Percentiles rank a stretch among this genome's conserved stretches.
These are phyloP conservation scores for Drosophila bifasciata DNA, from an alignment of 1,140 invertebrate species.

Conservation along the genomic window DNA sequence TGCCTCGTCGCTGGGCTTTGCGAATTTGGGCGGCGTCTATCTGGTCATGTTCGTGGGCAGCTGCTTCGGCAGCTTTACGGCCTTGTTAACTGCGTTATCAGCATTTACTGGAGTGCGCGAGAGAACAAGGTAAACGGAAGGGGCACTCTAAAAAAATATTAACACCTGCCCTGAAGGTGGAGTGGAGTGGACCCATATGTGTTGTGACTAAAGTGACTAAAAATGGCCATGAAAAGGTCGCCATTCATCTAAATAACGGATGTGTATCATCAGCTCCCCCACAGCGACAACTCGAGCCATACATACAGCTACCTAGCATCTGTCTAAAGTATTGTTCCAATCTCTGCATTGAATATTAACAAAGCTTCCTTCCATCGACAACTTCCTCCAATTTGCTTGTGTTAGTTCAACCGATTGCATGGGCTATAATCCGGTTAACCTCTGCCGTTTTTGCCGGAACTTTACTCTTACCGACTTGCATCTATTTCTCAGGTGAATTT, in stretches of 20 bases:
- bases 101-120: slow-evolving; percentile 64
- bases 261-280: slow-evolving; percentile 28
- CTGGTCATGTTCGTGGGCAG: slow-evolving; percentile 91
- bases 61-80: slow-evolving; percentile 83
- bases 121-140: slow-evolving; percentile 75
- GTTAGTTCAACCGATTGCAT: slow-evolving; percentile 16
- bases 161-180: slow-evolving; percentile 13
- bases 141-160: slow-evolving; percentile 55
- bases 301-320: not conserved
- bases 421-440: not conserved
- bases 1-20: slow-evolving; percentile 89
- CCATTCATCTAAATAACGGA: slow-evolving; percentile 51
- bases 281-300: slow-evolving; percentile 33
- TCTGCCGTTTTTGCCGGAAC: not conserved
- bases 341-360: not conserved
- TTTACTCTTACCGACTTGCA: not conserved
- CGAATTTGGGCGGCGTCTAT: slow-evolving; percentile 97
- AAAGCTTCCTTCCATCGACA: not conserved
- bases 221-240: slow-evolving; percentile 51
- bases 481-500: slow-evolving; percentile 87
- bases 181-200: not conserved
- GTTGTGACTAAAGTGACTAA: slow-evolving; percentile 74
- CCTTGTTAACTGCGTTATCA: slow-evolving; percentile 72
- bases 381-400: slow-evolving; percentile 5
- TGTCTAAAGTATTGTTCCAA: not conserved